Conservation (phyloP, 2,113 vertebrate species). For the Forbesichthys agassizii region DNA sequence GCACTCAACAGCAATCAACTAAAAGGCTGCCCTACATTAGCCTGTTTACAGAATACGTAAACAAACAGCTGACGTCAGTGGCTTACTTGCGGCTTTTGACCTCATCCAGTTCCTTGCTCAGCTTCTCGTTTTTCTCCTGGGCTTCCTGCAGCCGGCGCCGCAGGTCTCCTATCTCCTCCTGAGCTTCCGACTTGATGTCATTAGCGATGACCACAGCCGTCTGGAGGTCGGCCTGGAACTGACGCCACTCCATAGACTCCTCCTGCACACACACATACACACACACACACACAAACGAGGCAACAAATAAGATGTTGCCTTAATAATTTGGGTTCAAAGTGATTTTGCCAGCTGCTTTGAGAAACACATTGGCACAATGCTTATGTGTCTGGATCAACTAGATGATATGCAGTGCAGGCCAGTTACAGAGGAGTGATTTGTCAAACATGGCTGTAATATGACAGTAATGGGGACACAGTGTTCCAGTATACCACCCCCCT, state of each 20-base stretch:
- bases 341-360: no score
- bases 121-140: slow-evolving; percentile 91
- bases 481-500: neutral
- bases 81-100: slow-evolving; percentile 93
- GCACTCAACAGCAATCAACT: no score
- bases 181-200: slow-evolving; percentile 95
- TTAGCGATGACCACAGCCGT: slow-evolving; percentile 96
- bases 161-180: slow-evolving; percentile 94
- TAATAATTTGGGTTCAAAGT: no score
- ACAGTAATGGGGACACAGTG: neutral
- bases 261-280: slow-evolving; percentile 72
- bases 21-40: no score
- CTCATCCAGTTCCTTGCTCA: slow-evolving; percentile 91
- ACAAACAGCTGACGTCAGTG: slow-evolving; percentile 10
- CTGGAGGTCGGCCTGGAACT: slow-evolving; percentile 96
- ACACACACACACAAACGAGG: slow-evolving; percentile 2
- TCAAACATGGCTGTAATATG: no score
- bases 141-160: slow-evolving; percentile 88
- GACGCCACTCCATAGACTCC: slow-evolving; percentile 95
- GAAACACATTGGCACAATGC: no score
- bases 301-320: no score
- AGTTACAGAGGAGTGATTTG: no score
- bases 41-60: neutral
- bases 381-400: no score
- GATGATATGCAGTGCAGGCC: no score